phyloP scores from a whole-genome alignment of 2,888 invertebrate species.

The Andrena dorsata region DNA sequence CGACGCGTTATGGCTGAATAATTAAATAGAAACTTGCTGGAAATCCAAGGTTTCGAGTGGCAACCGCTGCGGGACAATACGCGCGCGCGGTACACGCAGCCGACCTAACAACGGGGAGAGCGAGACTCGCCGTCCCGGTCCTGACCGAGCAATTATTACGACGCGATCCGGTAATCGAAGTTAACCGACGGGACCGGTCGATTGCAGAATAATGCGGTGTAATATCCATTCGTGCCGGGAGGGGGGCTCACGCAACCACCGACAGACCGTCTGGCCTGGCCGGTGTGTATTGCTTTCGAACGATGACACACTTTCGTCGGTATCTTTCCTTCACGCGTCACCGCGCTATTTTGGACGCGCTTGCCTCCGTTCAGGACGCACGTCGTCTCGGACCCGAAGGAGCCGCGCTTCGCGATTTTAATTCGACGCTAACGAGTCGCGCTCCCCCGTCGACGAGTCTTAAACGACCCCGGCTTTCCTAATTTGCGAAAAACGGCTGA shows the following conservation, averaged over 20 bases:
- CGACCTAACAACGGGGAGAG: constrained; percentile 57
- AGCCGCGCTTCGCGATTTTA: background rate
- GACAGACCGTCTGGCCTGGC: constrained; percentile 47
- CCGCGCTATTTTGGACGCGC: constrained; percentile 47
- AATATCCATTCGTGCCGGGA: constrained; percentile 44
- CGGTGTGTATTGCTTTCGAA: constrained; percentile 59
- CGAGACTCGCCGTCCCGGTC: constrained; percentile 34
- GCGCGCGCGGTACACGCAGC: constrained; percentile 29
- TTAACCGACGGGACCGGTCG: constrained; percentile 58
- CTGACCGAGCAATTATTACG: constrained; percentile 60
- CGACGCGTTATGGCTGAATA: constrained; percentile 29
- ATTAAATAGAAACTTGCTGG: constrained; percentile 29
- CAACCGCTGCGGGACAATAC: constrained; percentile 28
- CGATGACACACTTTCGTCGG: constrained; percentile 65
- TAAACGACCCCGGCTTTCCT: background rate
- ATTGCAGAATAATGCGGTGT: constrained; percentile 58
- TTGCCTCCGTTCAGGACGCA: constrained; percentile 23
- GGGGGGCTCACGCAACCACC: constrained; percentile 62
- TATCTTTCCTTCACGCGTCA: constrained; percentile 53
- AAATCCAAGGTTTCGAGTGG: constrained; percentile 35
- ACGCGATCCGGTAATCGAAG: constrained; percentile 62
- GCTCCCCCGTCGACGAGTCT: background rate
- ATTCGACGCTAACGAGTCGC: constrained; percentile 27
- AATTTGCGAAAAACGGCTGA: constrained; percentile 1
- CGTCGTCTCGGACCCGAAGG: background rate